phyloP scores from a whole-genome alignment of 37 sponge, comb jelly and placozoan species.

The Haliclona indistincta region DNA sequence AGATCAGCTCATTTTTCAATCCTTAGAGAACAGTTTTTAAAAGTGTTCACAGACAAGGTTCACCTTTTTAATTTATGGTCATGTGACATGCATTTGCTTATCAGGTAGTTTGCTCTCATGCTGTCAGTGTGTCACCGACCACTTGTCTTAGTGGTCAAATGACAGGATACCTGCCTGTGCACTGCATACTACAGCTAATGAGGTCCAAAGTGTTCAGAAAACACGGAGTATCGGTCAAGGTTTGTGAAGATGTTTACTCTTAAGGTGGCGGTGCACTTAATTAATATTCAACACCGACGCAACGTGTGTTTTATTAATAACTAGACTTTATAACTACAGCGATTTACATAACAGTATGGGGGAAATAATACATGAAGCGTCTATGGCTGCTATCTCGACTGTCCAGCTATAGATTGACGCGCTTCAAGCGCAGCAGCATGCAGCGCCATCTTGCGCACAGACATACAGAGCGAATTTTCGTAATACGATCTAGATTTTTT shows the following conservation, averaged over 20 bases:
- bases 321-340: no score
- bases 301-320: no score
- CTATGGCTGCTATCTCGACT: no score
- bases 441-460: no score
- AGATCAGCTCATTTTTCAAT: slow-evolving; percentile 50
- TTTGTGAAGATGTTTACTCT: slow-evolving; percentile 14
- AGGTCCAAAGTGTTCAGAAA: slow-evolving; percentile 73
- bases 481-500: no score
- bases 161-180: slow-evolving; percentile 80
- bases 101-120: slow-evolving; percentile 77
- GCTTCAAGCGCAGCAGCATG: no score
- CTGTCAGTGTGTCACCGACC: slow-evolving; percentile 77
- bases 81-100: neutral
- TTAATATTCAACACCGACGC: no score
- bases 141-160: slow-evolving; percentile 62
- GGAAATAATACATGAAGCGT: no score
- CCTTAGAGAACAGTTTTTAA: slow-evolving; percentile 54
- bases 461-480: no score
- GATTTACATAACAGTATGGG: no score
- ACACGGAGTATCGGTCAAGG: slow-evolving; percentile 71
- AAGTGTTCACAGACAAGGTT: slow-evolving; percentile 77
- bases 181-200: slow-evolving; percentile 88
- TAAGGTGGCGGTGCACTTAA: no score
- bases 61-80: neutral
- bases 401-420: no score